Conservation (phyloP, 2,113 vertebrate genomes). For the Dipodomys merriami region DNA sequence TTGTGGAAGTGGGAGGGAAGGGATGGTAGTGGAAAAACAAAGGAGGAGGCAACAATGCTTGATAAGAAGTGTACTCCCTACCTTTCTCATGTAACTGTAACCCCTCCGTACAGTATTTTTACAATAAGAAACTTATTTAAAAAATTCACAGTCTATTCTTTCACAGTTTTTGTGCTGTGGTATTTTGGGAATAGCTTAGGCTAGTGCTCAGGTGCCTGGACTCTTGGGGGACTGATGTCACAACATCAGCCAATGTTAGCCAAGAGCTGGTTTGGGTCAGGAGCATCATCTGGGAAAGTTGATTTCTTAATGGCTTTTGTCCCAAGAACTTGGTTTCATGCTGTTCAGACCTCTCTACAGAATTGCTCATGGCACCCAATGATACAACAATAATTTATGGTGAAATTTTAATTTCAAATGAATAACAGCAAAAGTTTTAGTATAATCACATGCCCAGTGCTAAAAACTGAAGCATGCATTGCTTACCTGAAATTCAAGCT, state of each 20-base stretch:
- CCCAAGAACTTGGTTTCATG: not conserved
- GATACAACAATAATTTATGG: not conserved
- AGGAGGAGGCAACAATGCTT: too few relatives aligned
- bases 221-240: not conserved
- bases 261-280: not conserved
- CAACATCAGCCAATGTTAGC: not conserved
- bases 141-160: not conserved
- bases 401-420: constrained; percentile 2
- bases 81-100: too few relatives aligned
- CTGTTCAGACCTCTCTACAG: not conserved
- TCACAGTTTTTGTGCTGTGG: not conserved
- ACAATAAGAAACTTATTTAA: too few relatives aligned
- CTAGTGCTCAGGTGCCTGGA: not conserved
- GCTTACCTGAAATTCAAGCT: not conserved
- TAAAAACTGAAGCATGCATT: not conserved
- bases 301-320: not conserved
- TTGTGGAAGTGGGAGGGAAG: too few relatives aligned
- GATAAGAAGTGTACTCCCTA: too few relatives aligned
- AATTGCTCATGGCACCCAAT: not conserved
- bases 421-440: not conserved
- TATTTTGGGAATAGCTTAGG: not conserved
- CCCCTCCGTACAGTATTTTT: too few relatives aligned
- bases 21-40: too few relatives aligned
- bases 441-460: not conserved
- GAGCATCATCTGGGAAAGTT: too few relatives aligned